These are phyloP conservation scores for Choreutis nemorana DNA, from an alignment of 2,888 invertebrate species.

Conservation along the genomic window DNA sequence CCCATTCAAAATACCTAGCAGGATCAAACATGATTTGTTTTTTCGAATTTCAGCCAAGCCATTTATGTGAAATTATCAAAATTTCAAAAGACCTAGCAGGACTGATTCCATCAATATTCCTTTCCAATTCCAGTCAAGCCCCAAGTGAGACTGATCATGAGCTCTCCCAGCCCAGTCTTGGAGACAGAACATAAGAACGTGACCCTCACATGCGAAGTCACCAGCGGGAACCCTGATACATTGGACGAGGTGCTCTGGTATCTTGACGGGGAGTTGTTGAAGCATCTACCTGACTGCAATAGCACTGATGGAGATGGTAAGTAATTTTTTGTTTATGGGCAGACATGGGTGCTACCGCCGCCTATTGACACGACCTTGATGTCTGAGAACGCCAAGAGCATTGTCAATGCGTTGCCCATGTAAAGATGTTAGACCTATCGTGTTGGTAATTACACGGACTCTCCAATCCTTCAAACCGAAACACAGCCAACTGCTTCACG, in stretches of 20 bases:
- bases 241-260: conserved; percentile 86
- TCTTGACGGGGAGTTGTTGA: conserved; percentile 81
- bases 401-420: too few species aligned
- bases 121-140: conserved; percentile 76
- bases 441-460: too few species aligned
- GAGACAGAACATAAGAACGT: conserved; percentile 83
- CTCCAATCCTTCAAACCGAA: too few species aligned
- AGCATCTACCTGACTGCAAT: conserved; percentile 85
- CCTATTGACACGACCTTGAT: too few species aligned
- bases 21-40: too few species aligned
- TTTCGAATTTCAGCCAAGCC: too few species aligned
- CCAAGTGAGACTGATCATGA: conserved; percentile 78
- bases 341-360: too few species aligned
- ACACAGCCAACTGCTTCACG: too few species aligned
- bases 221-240: conserved; percentile 78
- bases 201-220: conserved; percentile 81
- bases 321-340: not conserved
- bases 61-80: too few species aligned
- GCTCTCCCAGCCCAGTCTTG: conserved; percentile 77
- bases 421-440: too few species aligned
- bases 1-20: too few species aligned
- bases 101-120: conserved; percentile 1
- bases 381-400: too few species aligned
- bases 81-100: conserved; percentile 6
- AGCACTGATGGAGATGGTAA: conserved; percentile 50